Base-by-base conservation (phyloP, 1,140 invertebrate genomes). In the Drosophila pseudoobscura region DNA sequence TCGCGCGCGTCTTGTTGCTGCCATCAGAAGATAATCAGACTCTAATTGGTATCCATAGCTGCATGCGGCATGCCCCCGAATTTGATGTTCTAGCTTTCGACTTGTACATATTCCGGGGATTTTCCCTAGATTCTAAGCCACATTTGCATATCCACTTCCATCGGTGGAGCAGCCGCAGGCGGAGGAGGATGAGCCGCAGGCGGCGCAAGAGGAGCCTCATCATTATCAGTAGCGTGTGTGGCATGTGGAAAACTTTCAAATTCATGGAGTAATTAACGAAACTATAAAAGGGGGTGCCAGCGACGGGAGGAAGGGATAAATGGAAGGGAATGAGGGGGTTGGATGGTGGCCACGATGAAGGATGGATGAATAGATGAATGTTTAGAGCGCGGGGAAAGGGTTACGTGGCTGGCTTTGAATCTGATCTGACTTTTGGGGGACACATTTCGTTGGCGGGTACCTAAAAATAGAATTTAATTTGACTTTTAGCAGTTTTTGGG, bases 391-490 rank as follows among this genome's bases (percentile, higher is more conserved):
- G 35, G 35, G 49, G 15, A 35, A 66, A 56, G 39, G 64, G 47
- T 5, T 5, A 5, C 24, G 24, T 71, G 70, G 9, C 11, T 13
- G 35, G 11, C 35, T 39, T 8, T 13, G 31, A 35, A 39, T 5
- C 1, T 39, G 29, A 35, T 15, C 46, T 5, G 24, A 20, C 4
- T 13, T 39, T 39, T 5, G 4, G 35, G 35, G 41, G 55, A 35
- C 51, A 50, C 68, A 71, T 71, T 71, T 71, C 47, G 55, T 47
- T 17, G 47, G 35, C 35, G 24, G 24, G 11, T 13, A 11, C 55
- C 66, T 71, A 71, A 60, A 71, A 60, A 60, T 71, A 71, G 68
- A 71, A 71, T 71, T 69, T 62, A 78, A 75, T 82, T 65, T 82
- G 62, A 58, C 56, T 74, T 78, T 83, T 70, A 64, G 45, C 58